phyloP scores from a whole-genome alignment of 2,113 vertebrate genomes.

The Pycnonotus jocosus region DNA sequence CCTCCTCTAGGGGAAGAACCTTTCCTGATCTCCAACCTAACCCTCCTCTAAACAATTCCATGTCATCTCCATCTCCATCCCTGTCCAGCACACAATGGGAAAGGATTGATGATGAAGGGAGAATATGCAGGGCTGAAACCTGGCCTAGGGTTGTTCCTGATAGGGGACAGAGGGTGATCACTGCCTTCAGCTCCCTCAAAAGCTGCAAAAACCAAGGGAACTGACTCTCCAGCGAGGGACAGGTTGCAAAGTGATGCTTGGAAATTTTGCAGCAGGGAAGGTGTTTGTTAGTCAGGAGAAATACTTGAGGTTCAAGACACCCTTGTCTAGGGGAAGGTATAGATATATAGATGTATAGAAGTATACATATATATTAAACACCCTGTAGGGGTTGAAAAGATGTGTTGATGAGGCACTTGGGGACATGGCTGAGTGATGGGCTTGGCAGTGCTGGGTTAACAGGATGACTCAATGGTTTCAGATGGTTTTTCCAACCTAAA shows the following conservation, averaged over 20 bases:
- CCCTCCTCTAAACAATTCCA: neutral
- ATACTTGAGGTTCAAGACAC: neutral
- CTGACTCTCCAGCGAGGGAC: neutral
- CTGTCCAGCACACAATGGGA: rapidly evolving
- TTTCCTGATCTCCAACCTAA: rapidly evolving
- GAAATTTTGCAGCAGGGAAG: neutral
- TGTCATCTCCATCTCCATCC: neutral
- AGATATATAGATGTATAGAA: too few relatives aligned
- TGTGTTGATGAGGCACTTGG: neutral
- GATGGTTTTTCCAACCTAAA: neutral
- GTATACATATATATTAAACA: neutral
- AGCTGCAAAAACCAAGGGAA: neutral
- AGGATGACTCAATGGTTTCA: neutral
- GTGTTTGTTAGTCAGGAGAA: neutral
- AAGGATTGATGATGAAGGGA: neutral
- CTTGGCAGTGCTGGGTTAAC: neutral
- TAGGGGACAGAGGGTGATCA: neutral
- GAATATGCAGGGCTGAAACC: neutral
- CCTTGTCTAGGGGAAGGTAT: neutral
- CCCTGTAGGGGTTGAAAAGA: neutral
- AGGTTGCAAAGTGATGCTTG: neutral
- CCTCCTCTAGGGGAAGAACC: neutral
- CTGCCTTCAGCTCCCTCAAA: neutral
- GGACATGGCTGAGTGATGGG: neutral
- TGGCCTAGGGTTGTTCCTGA: neutral